These are phyloP conservation scores for Noctilio leporinus DNA, from an alignment of 2,113 vertebrate species.

Conservation along the genomic window DNA sequence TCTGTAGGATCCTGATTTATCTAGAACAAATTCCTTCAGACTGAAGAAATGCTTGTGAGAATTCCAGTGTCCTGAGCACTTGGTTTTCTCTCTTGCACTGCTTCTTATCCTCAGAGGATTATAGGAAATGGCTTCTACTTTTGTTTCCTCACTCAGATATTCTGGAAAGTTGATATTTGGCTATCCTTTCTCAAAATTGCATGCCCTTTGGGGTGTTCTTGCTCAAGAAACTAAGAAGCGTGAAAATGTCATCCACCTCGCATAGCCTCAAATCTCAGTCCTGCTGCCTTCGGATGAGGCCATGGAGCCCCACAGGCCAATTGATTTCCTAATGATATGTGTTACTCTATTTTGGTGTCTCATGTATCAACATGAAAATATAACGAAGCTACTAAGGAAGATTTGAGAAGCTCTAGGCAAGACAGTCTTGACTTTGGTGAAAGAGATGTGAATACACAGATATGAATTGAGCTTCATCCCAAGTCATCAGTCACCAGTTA, in stretches of 20 bases:
- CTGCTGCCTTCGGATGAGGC: background rate
- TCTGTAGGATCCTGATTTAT: background rate
- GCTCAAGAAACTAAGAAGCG: background rate
- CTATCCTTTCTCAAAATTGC: background rate
- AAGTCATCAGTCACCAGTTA: background rate
- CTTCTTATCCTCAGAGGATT: background rate
- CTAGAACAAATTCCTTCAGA: background rate
- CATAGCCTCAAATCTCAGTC: background rate
- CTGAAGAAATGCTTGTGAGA: background rate
- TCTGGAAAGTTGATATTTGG: background rate
- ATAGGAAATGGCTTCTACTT: background rate
- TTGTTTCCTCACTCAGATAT: background rate
- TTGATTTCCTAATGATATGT: background rate
- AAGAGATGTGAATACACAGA: background rate
- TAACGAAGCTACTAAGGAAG: background rate
- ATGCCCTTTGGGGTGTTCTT: background rate
- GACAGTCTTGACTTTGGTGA: background rate
- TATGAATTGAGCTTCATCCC: background rate
- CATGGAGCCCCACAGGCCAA: background rate
- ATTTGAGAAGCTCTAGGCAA: background rate
- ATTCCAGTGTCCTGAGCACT: background rate
- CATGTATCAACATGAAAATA: conserved; percentile 5
- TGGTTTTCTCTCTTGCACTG: background rate
- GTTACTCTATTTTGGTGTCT: background rate
- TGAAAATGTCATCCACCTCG: background rate